Evolutionary conservation across 2,888 invertebrate species (phyloP), one percentile per base, ranked within the genome.

Genomic region (Lissocephala sabroskyi): DNA sequence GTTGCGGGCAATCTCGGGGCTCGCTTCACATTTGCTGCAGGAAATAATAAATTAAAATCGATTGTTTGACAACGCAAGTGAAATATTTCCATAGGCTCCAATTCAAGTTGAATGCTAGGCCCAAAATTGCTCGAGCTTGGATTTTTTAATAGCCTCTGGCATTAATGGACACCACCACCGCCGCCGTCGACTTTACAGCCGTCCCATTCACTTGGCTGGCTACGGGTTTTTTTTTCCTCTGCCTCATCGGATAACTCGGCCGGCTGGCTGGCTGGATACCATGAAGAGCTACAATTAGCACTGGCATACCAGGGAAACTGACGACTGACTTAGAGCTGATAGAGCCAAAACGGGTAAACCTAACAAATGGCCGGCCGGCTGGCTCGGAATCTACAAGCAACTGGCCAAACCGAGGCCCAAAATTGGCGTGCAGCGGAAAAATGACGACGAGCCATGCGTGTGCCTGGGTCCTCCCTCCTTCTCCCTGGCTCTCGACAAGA

Each of bases 31-130:
- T 37, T 54, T 66, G 76, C 62, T 62, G 63, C 62, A 78, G 80
- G 78, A 78, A 78, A 80, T 80, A 77, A 79, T 78, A 78, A 80
- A 78, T 78, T 78, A 67, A 68, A 73, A 64, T 65, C 76, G 78
- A 79, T 64, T 76, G 70, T 64, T 76, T 73, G 77, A 77, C 77
- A 77, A 73, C 75, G 49, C 62, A 60, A 62, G 59, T 58, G 64
- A 63, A 61, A 68, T 67, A 68, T 62, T 52, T 55, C 56, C 57
- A 66, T 62, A 63, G 40, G 19, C n/a, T 19, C 23, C 30, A 32
- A 32, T n/a, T n/a, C 7, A 23, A 23, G 23, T 23, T 23, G 23
- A 3, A 16, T 35, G 35, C 35, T 7, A 23, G 7, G 23, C 3
- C 3, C 16, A 16, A 35, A 35, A 35, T 23, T 3, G 3, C 23